phyloP scores from a whole-genome alignment of 2,888 invertebrate species.

The Ichneumoninae sp. region DNA sequence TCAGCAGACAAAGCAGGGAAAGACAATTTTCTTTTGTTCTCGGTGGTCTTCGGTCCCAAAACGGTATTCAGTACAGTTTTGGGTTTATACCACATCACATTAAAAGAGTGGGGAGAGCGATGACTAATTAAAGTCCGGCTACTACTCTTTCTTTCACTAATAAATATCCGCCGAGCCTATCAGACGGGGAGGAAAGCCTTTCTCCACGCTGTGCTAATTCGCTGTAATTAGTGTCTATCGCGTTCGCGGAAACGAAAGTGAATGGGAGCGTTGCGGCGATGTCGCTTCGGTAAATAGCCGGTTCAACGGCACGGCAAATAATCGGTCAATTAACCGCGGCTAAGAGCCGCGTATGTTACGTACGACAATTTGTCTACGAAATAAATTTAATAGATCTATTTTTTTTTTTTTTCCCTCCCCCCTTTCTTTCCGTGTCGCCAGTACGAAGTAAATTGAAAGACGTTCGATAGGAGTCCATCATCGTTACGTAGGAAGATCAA shows the following conservation, averaged over 20 bases:
- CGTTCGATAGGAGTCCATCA: conserved; percentile 11
- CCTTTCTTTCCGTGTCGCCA: too few relatives aligned
- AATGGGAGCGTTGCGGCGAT: background rate
- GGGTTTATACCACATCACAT: too few relatives aligned
- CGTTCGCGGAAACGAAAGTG: conserved; percentile 27
- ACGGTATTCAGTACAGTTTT: too few relatives aligned
- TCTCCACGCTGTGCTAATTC: conserved; percentile 28
- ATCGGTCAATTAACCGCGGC: too few relatives aligned
- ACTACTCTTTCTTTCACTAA: background rate
- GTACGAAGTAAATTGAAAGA: background rate
- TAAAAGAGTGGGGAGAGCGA: background rate
- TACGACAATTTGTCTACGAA: too few relatives aligned
- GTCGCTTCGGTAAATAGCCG: too few relatives aligned
- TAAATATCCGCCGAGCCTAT: background rate
- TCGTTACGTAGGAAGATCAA: conserved; percentile 47
- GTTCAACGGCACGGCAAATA: too few relatives aligned
- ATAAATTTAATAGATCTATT: background rate
- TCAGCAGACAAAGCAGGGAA: too few relatives aligned
- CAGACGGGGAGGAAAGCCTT: conserved; percentile 7
- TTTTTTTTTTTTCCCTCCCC: background rate
- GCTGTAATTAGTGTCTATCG: conserved; percentile 28
- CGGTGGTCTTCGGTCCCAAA: too few relatives aligned
- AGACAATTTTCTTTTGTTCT: too few relatives aligned
- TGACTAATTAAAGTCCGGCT: conserved; percentile 33
- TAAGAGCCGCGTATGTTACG: too few relatives aligned